Evolutionary conservation across 2,888 invertebrate genomes (phyloP).

Genomic region (Ceratothoa steindachneri): DNA sequence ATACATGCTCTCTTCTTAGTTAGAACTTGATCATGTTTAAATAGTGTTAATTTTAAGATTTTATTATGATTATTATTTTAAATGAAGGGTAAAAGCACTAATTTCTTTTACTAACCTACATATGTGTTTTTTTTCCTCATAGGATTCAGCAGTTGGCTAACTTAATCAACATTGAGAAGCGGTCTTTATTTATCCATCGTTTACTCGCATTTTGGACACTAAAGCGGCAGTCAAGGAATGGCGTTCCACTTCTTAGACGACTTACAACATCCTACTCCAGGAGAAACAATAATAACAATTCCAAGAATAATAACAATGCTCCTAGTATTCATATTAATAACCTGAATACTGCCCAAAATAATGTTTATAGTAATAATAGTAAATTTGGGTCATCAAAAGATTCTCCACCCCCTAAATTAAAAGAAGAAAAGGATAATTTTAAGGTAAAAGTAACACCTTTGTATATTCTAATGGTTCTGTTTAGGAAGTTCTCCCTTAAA

Average conservation of each 20-base stretch:
- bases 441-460: too few relatives aligned
- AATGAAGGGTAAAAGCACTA: too few relatives aligned
- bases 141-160: constrained; percentile 80
- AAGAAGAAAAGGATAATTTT: background rate
- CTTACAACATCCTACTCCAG: constrained; percentile 53
- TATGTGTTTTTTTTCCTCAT: too few relatives aligned
- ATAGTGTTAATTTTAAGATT: too few relatives aligned
- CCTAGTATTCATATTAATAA: background rate
- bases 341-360: background rate
- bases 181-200: constrained; percentile 78
- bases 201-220: constrained; percentile 95
- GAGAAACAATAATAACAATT: constrained; percentile 27
- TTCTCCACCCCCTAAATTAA: background rate
- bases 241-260: constrained; percentile 84
- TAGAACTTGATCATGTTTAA: too few relatives aligned
- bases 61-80: too few relatives aligned
- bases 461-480: too few relatives aligned
- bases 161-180: constrained; percentile 66
- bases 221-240: constrained; percentile 89
- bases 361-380: background rate
- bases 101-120: too few relatives aligned
- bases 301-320: background rate
- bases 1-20: too few relatives aligned
- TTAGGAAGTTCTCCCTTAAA: too few relatives aligned
- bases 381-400: background rate